phyloP scores from a whole-genome alignment of 2,797 vertebrate genomes.

The Geotrypetes seraphini region DNA sequence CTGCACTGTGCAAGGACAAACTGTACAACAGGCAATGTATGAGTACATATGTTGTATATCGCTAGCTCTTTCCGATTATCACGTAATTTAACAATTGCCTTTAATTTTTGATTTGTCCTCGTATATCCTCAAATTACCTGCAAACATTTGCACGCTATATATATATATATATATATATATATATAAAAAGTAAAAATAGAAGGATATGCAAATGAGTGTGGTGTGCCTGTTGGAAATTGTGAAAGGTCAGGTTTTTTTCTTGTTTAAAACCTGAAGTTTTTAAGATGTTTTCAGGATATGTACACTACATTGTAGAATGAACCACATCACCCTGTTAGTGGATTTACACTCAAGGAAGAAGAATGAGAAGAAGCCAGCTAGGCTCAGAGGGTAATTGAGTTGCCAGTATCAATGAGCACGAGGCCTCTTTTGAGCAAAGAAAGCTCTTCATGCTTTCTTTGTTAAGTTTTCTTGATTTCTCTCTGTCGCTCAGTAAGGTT shows the following conservation, averaged over 20 bases:
- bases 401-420: slow-evolving; percentile 34
- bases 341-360: slow-evolving; percentile 16
- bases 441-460: slow-evolving; percentile 29
- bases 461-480: too few species aligned
- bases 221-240: slow-evolving; percentile 26
- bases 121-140: too few species aligned
- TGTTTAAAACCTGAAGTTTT: slow-evolving; percentile 36
- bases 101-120: too few species aligned
- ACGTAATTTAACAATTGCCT: too few species aligned
- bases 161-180: too few species aligned
- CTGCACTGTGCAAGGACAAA: too few species aligned
- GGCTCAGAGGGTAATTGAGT: slow-evolving; percentile 54
- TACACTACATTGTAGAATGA: slow-evolving; percentile 18
- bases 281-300: slow-evolving; percentile 30
- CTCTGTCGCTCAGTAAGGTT: slow-evolving; percentile 28
- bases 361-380: slow-evolving; percentile 15
- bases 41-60: too few species aligned
- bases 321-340: slow-evolving; percentile 13
- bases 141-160: not conserved
- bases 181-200: too few species aligned
- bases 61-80: too few species aligned
- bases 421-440: slow-evolving; percentile 30
- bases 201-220: too few species aligned
- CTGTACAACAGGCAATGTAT: too few species aligned
- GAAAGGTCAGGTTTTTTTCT: slow-evolving; percentile 39